These are phyloP conservation scores for Machimus atricapillus DNA, from an alignment of 2,888 invertebrate species.

Conservation along the genomic window DNA sequence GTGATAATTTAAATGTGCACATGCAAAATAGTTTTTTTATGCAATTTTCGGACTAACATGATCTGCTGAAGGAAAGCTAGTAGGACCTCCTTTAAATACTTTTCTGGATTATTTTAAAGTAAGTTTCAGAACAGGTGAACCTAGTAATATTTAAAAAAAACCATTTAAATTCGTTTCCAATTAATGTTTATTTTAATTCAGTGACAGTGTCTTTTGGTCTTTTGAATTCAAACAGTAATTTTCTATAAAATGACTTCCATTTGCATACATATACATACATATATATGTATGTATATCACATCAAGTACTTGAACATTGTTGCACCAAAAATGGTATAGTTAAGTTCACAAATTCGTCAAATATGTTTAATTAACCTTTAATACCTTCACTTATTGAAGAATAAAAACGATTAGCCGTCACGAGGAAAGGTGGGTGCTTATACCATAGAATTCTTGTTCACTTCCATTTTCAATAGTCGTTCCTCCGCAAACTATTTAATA, in stretches of 20 bases:
- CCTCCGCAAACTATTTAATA: neutral
- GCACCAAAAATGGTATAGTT: no score
- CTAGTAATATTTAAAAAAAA: no score
- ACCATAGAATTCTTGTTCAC: neutral
- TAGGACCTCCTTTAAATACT: neutral
- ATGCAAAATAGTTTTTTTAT: neutral
- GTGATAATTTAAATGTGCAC: neutral
- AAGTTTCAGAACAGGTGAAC: neutral
- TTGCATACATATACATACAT: no score
- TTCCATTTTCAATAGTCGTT: neutral
- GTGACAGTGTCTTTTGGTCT: no score
- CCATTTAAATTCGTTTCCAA: no score
- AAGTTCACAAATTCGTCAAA: neutral
- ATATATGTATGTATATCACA: no score
- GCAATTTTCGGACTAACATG: neutral
- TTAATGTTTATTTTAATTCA: no score
- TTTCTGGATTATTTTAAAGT: neutral
- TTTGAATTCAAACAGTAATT: no score
- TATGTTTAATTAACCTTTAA: neutral
- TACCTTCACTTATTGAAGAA: neutral
- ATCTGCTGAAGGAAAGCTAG: neutral
- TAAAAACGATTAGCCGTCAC: neutral
- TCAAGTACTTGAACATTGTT: no score
- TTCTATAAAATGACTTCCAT: no score
- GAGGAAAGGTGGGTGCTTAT: neutral